Base-by-base conservation (phyloP, 2,797 vertebrate genomes). In the Lacerta bilineata region DNA sequence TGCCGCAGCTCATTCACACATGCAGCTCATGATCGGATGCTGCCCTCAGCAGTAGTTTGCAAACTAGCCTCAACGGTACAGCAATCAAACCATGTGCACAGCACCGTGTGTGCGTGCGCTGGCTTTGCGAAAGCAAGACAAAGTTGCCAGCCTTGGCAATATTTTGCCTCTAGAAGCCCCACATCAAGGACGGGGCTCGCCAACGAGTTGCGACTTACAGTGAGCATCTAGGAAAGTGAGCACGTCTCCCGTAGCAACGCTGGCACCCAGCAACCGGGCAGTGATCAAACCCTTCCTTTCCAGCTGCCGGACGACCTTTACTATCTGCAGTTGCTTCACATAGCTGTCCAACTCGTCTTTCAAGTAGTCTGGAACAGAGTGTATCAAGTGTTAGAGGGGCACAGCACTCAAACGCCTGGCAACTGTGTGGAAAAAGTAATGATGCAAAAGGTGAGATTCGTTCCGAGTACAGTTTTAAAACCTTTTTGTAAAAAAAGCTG, bases 221-320 rank as follows among this genome's bases (percentile, higher is more conserved):
- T 99, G 99, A 77, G 99, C 98, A 13, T 99, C 99, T 50, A 99
- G 97, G 96, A 99, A 99, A 84, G 99, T 99, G 86, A 99, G 98
- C 85, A 98, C 97, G 81, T 99, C 98, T 0, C 98, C 99, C 25
- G 95, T 97, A 7, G 99, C 98, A 43, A 98, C 93, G 2, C 98
- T 97, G 95, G 99, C 98, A 7, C 99, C 99, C 91, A 99, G 96
- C 90, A 99, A 95, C 84, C 99, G 97, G 0, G 99, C 99, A 0
- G 98, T 98, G 95, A 99, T 99, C 90, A 99, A 96, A 43, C 99
- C 99, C 68, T 98, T 99, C 91, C 99, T 97, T 92, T 99, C 97
- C n/a, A 0, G 33, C 96, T 99, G 99, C 91, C 99, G 96, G 90
- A 99, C 95, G 0, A 99, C 98, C 1, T 90, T 97, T 77, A 99